Conservation (phyloP, 1,140 invertebrate species). For the Cryptotermes secundus region DNA sequence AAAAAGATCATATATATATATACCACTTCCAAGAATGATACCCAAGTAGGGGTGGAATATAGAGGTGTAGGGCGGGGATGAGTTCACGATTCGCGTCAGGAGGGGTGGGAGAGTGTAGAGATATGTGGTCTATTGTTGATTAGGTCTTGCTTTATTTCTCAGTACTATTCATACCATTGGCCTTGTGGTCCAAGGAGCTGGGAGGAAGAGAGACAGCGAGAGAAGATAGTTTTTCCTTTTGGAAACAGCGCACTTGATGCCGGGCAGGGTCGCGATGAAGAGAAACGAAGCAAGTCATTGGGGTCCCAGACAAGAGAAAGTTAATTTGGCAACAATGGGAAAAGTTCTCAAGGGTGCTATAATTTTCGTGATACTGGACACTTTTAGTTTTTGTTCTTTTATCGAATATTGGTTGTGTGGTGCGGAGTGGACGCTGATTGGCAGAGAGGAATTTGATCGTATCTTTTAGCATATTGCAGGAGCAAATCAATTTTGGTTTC, state of each 20-base stretch:
- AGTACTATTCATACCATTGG: not conserved
- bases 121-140: not conserved
- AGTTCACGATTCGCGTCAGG: not conserved
- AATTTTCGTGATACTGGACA: not conserved
- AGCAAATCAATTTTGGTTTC: too few species aligned
- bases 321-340: not conserved
- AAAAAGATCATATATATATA: too few species aligned
- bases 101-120: not conserved
- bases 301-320: not conserved
- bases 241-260: not conserved
- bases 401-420: not conserved
- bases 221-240: not conserved
- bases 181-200: not conserved
- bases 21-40: too few species aligned
- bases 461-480: too few species aligned
- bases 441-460: not conserved
- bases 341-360: not conserved
- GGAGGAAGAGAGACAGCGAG: not conserved
- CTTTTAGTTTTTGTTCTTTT: not conserved
- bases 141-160: slow-evolving; percentile 14
- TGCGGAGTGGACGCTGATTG: not conserved
- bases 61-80: too few species aligned
- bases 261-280: not conserved
- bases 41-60: too few species aligned
- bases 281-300: not conserved